Percentiles rank a stretch among this genome's conserved stretches.
phyloP scores from a whole-genome alignment of 1,140 invertebrate genomes.

The Euschistus heros region DNA sequence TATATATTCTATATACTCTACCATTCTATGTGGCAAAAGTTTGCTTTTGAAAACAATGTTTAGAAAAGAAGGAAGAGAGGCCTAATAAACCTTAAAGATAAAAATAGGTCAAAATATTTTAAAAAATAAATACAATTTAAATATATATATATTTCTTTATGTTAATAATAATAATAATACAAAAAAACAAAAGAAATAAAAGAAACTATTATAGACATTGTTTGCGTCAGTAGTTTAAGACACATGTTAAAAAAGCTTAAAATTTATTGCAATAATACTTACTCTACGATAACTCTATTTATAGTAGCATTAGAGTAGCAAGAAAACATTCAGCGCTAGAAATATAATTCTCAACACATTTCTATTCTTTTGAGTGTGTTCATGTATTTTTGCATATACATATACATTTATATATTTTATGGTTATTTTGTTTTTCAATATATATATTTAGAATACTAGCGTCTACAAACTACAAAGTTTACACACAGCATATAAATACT shows the following conservation, averaged over 20 bases:
- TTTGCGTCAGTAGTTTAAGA: conserved; percentile 7
- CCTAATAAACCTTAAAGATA: too few relatives aligned
- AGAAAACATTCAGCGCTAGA: conserved; percentile 14
- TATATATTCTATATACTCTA: too few relatives aligned
- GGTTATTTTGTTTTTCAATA: conserved; percentile 4
- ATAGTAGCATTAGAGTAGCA: conserved; percentile 15
- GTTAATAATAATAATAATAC: conserved; percentile 9
- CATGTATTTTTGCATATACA: not conserved
- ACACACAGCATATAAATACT: conserved; percentile 19
- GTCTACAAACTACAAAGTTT: conserved; percentile 18
- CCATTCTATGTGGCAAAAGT: too few relatives aligned
- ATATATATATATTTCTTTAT: conserved; percentile 7
- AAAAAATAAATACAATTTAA: not conserved
- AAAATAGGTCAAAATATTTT: too few relatives aligned
- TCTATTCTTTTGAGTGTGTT: not conserved
- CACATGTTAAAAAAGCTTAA: conserved; percentile 16
- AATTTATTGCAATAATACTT: conserved; percentile 17
- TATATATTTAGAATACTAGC: conserved; percentile 17
- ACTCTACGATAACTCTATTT: conserved; percentile 9
- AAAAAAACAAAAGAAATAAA: not conserved
- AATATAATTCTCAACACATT: conserved; percentile 17
- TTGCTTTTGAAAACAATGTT: too few relatives aligned
- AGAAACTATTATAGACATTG: conserved; percentile 10
- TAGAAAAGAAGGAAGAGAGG: too few relatives aligned
- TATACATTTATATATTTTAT: not conserved